Evolutionary conservation across 1,140 invertebrate genomes (phyloP).

Genomic region (Harpegnathos saltator): DNA sequence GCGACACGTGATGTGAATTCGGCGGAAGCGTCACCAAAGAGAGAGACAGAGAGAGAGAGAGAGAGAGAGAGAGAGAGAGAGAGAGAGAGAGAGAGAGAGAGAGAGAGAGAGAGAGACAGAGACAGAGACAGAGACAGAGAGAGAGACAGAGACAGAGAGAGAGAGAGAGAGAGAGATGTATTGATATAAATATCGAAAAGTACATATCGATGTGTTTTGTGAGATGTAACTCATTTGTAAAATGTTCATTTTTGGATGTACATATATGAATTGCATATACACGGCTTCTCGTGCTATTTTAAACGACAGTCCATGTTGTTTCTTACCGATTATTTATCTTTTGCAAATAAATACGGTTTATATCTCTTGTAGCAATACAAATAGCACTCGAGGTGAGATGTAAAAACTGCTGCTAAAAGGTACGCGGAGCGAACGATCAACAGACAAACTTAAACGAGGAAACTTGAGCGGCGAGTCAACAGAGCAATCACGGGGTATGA

Average conservation of each 20-base stretch:
- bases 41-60: too few species aligned
- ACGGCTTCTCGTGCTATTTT: neutral
- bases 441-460: too few species aligned
- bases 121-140: too few species aligned
- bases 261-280: too few species aligned
- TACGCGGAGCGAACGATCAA: too few species aligned
- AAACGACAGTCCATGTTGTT: neutral
- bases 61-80: too few species aligned
- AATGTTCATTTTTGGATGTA: neutral
- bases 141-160: too few species aligned
- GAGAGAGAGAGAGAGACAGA: too few species aligned
- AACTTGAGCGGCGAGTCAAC: too few species aligned
- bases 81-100: too few species aligned
- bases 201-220: constrained; percentile 4
- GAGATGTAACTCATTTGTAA: neutral
- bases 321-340: neutral
- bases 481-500: too few species aligned
- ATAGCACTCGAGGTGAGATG: neutral
- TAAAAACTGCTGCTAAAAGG: constrained; percentile 4
- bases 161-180: neutral
- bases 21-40: too few species aligned
- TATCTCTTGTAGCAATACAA: neutral
- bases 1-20: neutral
- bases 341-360: constrained; percentile 38
- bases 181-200: neutral